Base-by-base conservation (phyloP, 2,113 vertebrate genomes). In the Trichomycterus rosablanca region DNA sequence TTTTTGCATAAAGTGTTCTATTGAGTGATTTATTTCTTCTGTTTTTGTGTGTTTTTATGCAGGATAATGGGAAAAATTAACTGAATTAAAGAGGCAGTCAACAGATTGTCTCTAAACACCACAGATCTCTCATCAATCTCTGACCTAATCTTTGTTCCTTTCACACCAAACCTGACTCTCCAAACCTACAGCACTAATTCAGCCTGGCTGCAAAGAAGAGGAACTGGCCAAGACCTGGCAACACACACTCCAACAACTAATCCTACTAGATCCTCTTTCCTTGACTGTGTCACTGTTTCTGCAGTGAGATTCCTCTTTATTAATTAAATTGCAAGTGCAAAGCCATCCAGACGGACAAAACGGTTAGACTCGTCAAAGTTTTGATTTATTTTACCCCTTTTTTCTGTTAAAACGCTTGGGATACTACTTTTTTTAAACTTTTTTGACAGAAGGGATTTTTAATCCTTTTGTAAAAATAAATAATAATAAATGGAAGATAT, bases 341-440 rank as follows among this genome's bases (percentile, higher is more conserved):
- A 46, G 57, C 70, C 63, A 68, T 73, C 74, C 10, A 24, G 40
- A 56, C 45, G 57, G 57, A 56, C 57, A 9, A 24, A 34, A 55
- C 35, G 10, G 34, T 66, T 65, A 64, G 20, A 65, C 26, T 59
- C 19, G 43, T 52, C 44, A 20, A 16, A 53, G 55, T 82, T 86
- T 74, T 58, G 70, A 32, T 35, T 59, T 24, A 39, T 51, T 67
- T 78, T 67, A 59, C 68, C 61, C 57, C 73, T 69, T 75, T 80
- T 83, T 80, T 56, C 68, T 73, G 46, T 55, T 73, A 67, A 59
- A 62, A 75, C 63, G 52, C 56, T 81, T 80, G 81, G 58, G 81
- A 77, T 78, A 79, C 64, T 59, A 59, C 63, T 60, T 77, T 74
- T 72, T 72, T 80, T 76, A 70, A 78, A 65, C 76, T 64, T 80